Base-by-base conservation (phyloP, 1,140 invertebrate genomes). In the Drosophila takahashii region DNA sequence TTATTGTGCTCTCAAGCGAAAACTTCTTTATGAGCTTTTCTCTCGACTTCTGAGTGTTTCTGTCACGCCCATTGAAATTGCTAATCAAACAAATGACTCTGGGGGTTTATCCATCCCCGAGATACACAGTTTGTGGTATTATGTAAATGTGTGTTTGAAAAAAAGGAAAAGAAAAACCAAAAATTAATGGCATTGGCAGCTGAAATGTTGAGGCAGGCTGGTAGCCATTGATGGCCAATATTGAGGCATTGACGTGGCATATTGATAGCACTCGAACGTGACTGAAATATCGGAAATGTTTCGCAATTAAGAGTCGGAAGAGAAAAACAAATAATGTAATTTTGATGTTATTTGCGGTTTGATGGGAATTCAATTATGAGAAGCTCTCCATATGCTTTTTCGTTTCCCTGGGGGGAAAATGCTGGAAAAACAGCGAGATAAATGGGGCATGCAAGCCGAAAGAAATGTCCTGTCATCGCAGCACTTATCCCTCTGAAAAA, bases 171-270 rank as follows among this genome's bases (percentile, higher is more conserved):
- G 26, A 32, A 45, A 69, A 39, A 32, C 50, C 60, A 75, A 79
- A 89, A 87, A 87, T 89, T 89, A 89, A 87, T 89, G 84, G 83
- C 79, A 84, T 81, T 81, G 69, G 69, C 41, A 53, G 60, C 29
- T 15, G 32, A 51, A 50, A 57, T 48, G 66, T 65, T 54, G 44
- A 45, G 66, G 51, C 41, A 65, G 42, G 36, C 61, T 42, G 66
- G 10, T 59, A 26, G 67, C 37, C 32, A 72, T 18, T 32, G 66
- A 36, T 50, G 37, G 45, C 66, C 34, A 45, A 59, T 42, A 74
- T 74, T 60, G 77, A 52, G 44, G 59, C 54, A 64, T 85, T 85
- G 80, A 84, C 75, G 57, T 59, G 54, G 60, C 53, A 61, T 84
- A 80, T 85, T 80, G 73, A 77, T 80, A 60, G 52, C 81, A 87